Evolutionary conservation across 2,113 vertebrate genomes (phyloP).

Genomic region (Asarcornis scutulata): DNA sequence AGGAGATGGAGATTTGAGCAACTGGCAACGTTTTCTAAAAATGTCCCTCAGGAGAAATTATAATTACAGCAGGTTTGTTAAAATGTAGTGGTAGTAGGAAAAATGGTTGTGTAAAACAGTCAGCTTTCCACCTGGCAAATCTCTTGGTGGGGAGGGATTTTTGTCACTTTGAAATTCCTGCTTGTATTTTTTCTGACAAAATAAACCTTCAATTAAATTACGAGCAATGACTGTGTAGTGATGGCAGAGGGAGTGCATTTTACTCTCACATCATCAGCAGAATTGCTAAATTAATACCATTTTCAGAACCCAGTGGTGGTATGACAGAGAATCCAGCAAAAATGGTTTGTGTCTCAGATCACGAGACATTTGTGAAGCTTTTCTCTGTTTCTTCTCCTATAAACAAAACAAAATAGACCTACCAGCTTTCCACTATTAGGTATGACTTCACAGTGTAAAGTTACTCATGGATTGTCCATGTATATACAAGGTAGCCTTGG

Average conservation of each 20-base stretch:
- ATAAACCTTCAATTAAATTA: slow-evolving; percentile 1
- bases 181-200: neutral
- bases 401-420: neutral
- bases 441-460: neutral
- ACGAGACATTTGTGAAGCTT: neutral
- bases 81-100: neutral
- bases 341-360: neutral
- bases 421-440: neutral
- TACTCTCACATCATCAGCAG: neutral
- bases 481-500: neutral
- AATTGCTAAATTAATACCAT: slow-evolving; percentile 20
- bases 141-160: neutral
- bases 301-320: neutral
- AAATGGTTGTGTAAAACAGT: neutral
- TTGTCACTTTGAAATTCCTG: neutral
- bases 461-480: neutral
- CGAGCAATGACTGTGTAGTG: neutral
- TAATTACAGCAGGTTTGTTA: neutral
- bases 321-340: neutral
- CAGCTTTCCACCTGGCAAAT: neutral
- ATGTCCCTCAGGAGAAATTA: neutral
- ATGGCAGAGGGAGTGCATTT: neutral
- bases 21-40: neutral
- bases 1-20: neutral
- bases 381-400: neutral